Evolutionary conservation across 2,797 vertebrate genomes (phyloP), one percentile per base, ranked within the genome.

Genomic region (Schizopygopsis pylzovi): DNA sequence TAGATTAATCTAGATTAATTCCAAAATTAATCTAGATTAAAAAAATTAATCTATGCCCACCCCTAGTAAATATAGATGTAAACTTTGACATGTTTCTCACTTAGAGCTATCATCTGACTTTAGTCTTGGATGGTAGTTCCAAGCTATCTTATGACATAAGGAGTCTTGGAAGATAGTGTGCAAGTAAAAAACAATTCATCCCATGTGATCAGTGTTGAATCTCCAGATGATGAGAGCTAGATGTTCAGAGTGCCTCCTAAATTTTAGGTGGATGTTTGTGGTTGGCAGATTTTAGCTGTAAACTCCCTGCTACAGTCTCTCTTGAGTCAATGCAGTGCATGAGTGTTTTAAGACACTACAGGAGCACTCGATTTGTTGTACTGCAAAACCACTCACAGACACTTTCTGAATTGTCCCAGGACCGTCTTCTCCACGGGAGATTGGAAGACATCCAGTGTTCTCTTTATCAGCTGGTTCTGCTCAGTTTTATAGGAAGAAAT

Each of bases 401-500:
- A 37, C 79, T 56, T 39, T 76, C 49, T 63, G 16, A 47, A 65
- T 79, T 70, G 49, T 25, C 39, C 59, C 18, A 37, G 49, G 52
- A 56, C 75, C 5, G 76, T 59, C 59, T 52, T 43, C 49, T 81
- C 54, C 20, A 33, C 20, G 6, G 61, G 86, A 73, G 41, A 85
- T 45, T 81, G 86, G 82, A 81, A 84, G 59, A 79, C 65, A 39
- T 73, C 67, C 49, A 68, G 8, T 37, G 67, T 54, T 37, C 59
- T 65, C 28, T 63, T 86, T 80, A 88, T 79, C 71, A 33, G 49
- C 33, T 22, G 33, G 5, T 75, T n/a, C 75, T 73, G 54, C 75
- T 85, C 22, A 22, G 85, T 70, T 83, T 71, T 83, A 78, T 79
- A 52, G 80, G 49, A 41, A 59, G 28, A 59, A 84, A 89, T 82